phyloP scores from a whole-genome alignment of 2,797 vertebrate genomes.

The Austrolebias charrua region DNA sequence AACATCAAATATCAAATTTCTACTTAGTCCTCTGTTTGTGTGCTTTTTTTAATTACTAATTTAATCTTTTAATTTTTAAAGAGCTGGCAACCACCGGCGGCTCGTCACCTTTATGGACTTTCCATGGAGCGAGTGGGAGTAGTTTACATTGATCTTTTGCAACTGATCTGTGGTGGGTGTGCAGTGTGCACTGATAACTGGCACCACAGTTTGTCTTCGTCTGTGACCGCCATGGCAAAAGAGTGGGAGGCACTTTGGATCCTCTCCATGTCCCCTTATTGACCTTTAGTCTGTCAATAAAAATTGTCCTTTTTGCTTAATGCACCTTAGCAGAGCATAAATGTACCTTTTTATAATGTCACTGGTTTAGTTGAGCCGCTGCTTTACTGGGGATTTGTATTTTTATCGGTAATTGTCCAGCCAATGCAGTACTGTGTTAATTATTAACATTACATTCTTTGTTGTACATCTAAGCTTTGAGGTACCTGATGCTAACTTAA shows the following conservation, averaged over 20 bases:
- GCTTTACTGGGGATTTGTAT: conserved; percentile 24
- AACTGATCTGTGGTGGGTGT: conserved; percentile 68
- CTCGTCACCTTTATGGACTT: conserved; percentile 71
- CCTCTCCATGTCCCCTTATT: conserved; percentile 65
- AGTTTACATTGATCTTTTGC: conserved; percentile 70
- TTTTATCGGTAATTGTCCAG: conserved; percentile 5
- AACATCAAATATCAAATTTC: conserved; percentile 30
- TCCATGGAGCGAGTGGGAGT: conserved; percentile 71
- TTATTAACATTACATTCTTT: background rate
- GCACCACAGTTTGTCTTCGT: conserved; percentile 68
- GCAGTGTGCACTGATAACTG: conserved; percentile 69
- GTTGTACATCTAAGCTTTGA: background rate
- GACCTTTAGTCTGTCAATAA: conserved; percentile 70
- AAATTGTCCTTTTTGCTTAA: conserved; percentile 60
- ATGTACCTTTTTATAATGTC: conserved; percentile 57
- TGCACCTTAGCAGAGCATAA: conserved; percentile 53
- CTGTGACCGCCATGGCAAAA: conserved; percentile 56
- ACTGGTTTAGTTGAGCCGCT: conserved; percentile 11
- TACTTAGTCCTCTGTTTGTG: conserved; percentile 1
- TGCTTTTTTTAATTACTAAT: conserved; percentile 24
- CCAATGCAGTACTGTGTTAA: conserved; percentile 13
- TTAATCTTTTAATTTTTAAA: conserved; percentile 56
- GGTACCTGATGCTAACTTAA: too few species aligned
- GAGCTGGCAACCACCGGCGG: conserved; percentile 50
- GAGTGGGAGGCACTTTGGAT: conserved; percentile 68